These are phyloP conservation scores for Pogonophryne albipinna DNA, from an alignment of 2,797 vertebrate species.

Conservation along the genomic window DNA sequence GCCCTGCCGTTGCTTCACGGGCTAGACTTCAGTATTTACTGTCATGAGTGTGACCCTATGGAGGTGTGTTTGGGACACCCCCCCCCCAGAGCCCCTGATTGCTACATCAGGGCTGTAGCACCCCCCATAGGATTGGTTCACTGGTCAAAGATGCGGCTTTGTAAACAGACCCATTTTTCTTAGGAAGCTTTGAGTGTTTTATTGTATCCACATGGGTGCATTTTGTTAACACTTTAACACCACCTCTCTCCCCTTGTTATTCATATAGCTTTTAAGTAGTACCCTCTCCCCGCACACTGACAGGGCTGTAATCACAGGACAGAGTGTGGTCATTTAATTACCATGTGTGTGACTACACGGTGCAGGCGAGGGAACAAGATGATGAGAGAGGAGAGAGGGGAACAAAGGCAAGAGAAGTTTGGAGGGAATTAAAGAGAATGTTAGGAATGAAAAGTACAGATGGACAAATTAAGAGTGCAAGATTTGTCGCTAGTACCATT, in stretches of 20 bases:
- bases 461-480: too few relatives aligned
- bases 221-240: slow-evolving; percentile 15
- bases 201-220: not conserved
- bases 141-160: not conserved
- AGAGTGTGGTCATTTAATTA: slow-evolving; percentile 52
- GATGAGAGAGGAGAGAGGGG: not conserved
- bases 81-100: not conserved
- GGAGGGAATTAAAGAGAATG: not conserved
- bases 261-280: slow-evolving; percentile 18
- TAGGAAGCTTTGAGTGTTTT: not conserved
- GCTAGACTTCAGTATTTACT: slow-evolving; percentile 8
- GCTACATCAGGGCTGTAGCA: slow-evolving; percentile 34
- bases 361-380: slow-evolving; percentile 20
- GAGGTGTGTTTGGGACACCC: not conserved
- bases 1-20: slow-evolving; percentile 13
- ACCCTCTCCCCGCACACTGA: slow-evolving; percentile 25
- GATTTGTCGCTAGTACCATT: too few relatives aligned
- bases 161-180: not conserved
- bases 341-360: slow-evolving; percentile 18
- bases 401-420: not conserved
- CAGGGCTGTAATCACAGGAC: slow-evolving; percentile 60
- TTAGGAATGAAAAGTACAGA: too few relatives aligned
- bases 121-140: slow-evolving; percentile 40
- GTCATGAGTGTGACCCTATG: not conserved
- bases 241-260: not conserved